These are phyloP conservation scores for Palaemon carinicauda DNA, from an alignment of 1,140 invertebrate species.

Conservation along the genomic window DNA sequence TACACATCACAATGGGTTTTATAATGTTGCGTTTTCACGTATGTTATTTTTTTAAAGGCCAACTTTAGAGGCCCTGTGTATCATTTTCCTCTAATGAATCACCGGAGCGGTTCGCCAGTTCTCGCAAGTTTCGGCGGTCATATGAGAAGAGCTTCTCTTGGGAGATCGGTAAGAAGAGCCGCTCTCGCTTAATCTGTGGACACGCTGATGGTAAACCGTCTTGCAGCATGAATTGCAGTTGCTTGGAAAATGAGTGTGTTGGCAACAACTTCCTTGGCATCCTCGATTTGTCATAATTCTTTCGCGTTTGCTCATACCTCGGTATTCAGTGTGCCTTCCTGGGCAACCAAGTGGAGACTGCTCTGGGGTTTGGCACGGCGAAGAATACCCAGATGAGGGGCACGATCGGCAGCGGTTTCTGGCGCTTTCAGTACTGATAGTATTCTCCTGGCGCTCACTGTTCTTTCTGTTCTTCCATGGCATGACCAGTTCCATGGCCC, in stretches of 20 bases:
- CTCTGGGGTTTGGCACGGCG: constrained; percentile 20
- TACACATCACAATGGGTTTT: too few species aligned
- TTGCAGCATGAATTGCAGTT: neutral
- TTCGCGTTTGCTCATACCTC: constrained; percentile 28
- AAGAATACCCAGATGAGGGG: constrained; percentile 37
- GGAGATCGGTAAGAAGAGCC: too few species aligned
- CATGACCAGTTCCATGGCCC: constrained; percentile 34
- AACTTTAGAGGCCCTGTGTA: too few species aligned
- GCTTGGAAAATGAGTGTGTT: neutral
- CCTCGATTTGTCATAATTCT: neutral
- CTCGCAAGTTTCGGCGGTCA: too few species aligned
- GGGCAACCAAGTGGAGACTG: constrained; percentile 9
- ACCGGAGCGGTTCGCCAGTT: too few species aligned
- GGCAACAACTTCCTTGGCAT: neutral
- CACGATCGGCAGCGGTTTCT: constrained; percentile 24
- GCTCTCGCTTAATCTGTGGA: too few species aligned
- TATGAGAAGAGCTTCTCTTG: too few species aligned
- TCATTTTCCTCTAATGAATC: too few species aligned
- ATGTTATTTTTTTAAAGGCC: too few species aligned
- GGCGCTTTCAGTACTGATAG: neutral
- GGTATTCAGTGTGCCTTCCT: neutral
- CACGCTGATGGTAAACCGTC: too few species aligned
- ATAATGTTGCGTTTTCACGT: too few species aligned
- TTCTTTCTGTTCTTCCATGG: constrained; percentile 28
- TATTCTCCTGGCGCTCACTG: neutral